A percentile compares a stretch with the other conserved stretches of the same genome.
Evolutionary conservation across 35 echinoderm and acorn worm genomes (phyloP).

Genomic region (Patiria miniata): DNA sequence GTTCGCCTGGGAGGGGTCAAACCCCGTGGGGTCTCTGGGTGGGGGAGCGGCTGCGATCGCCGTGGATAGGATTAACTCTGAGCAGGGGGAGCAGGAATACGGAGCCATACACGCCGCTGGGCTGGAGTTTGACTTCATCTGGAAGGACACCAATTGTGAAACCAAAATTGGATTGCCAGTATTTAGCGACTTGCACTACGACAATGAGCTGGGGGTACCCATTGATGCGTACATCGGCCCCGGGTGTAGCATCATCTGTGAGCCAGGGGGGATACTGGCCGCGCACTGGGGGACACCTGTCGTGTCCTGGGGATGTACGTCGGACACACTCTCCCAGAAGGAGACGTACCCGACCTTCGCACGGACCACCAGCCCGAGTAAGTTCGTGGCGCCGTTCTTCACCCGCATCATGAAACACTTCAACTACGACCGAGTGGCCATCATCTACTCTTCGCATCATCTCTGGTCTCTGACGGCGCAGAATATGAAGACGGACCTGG

Average conservation of each 20-base stretch:
- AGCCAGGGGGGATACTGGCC: conserved; percentile 69
- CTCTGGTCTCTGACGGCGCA: conserved; percentile 25
- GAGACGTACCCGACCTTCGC: conserved; percentile 64
- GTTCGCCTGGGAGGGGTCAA: conserved; percentile 59
- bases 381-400: conserved; percentile 33
- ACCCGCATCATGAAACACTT: conserved; percentile 17
- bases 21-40: conserved; percentile 46
- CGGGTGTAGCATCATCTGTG: conserved; percentile 73
- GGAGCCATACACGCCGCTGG: conserved; percentile 25
- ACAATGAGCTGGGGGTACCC: conserved; percentile 9
- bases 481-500: neutral
- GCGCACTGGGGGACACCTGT: conserved; percentile 72
- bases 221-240: conserved; percentile 74
- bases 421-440: conserved; percentile 27
- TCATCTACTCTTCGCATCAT: conserved; percentile 30
- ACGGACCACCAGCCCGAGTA: conserved; percentile 4
- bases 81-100: neutral
- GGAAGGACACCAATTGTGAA: conserved; percentile 78
- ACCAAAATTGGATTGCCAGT: conserved; percentile 44
- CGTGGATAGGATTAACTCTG: conserved; percentile 61
- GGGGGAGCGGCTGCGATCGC: conserved; percentile 61
- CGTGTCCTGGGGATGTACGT: conserved; percentile 75
- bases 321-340: conserved; percentile 58
- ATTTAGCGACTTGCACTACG: conserved; percentile 45
- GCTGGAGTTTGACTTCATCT: conserved; percentile 42